phyloP scores from a whole-genome alignment of 1,140 invertebrate species.

The Drosophila sproati region DNA sequence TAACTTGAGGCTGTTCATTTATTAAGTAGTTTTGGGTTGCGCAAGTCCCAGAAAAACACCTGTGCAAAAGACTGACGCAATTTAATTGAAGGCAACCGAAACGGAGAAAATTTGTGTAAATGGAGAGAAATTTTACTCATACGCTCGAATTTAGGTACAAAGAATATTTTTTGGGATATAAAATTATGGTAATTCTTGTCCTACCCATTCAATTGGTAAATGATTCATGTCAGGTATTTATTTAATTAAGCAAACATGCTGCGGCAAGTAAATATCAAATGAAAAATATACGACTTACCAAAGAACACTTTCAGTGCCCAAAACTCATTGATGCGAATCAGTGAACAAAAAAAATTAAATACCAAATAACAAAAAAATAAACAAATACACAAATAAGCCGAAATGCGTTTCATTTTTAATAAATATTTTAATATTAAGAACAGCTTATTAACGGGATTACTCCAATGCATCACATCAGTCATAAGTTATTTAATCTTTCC shows the following conservation, averaged over 20 bases:
- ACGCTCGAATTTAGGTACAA: neutral
- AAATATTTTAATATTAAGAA: neutral
- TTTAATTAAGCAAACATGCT: neutral
- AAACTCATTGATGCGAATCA: constrained; percentile 31
- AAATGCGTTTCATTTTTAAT: neutral
- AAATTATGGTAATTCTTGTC: neutral
- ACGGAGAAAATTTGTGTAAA: constrained; percentile 21
- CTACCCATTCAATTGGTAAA: neutral
- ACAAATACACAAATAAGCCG: neutral
- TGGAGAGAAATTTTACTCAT: too few species aligned
- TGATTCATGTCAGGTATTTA: neutral
- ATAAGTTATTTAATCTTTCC: too few species aligned
- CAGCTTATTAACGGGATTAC: neutral
- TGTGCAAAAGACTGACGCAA: constrained; percentile 23
- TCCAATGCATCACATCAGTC: neutral
- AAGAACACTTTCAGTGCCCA: constrained; percentile 29
- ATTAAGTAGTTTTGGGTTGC: constrained; percentile 57
- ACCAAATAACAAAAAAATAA: constrained; percentile 6
- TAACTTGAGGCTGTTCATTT: constrained; percentile 41
- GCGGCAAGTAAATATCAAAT: neutral
- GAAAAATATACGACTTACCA: neutral
- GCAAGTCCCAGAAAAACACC: constrained; percentile 33
- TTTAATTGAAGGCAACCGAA: constrained; percentile 48
- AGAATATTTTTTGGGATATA: neutral
- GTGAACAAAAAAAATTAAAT: constrained; percentile 17